A percentile compares a stretch with the other conserved stretches of the same genome.
These are phyloP conservation scores for Cotesia vestalis DNA, from an alignment of 1,140 invertebrate species.

Conservation along the genomic window DNA sequence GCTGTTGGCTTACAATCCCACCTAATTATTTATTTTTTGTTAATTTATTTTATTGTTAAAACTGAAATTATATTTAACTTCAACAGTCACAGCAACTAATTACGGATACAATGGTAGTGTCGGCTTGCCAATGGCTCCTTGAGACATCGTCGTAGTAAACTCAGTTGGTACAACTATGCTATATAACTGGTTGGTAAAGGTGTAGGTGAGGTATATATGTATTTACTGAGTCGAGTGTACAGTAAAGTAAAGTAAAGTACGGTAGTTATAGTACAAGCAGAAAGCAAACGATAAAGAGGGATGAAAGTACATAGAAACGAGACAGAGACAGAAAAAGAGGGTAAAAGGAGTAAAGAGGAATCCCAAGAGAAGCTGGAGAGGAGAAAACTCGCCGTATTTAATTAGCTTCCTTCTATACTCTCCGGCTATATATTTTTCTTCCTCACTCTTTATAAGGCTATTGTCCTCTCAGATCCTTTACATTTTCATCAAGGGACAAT, in stretches of 20 bases:
- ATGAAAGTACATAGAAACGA: too few relatives aligned
- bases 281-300: conserved; percentile 10
- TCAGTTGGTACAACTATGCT: conserved; percentile 4
- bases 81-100: conserved; percentile 29
- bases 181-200: neutral
- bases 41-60: neutral
- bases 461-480: conserved; percentile 19
- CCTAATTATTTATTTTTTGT: neutral
- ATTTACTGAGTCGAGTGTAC: neutral
- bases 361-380: neutral
- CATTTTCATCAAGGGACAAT: conserved; percentile 24
- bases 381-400: conserved; percentile 39
- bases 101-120: conserved; percentile 33
- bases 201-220: too few relatives aligned
- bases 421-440: too few relatives aligned
- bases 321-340: conserved; percentile 7
- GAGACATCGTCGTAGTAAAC: conserved; percentile 20
- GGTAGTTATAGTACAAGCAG: neutral
- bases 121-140: conserved; percentile 30
- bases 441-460: conserved; percentile 14
- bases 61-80: conserved; percentile 24
- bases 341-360: neutral
- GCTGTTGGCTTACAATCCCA: conserved; percentile 6
- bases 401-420: conserved; percentile 22
- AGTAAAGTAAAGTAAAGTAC: too few relatives aligned